Conservation (phyloP, 2,797 vertebrate species). For the Anguilla megastoma region DNA sequence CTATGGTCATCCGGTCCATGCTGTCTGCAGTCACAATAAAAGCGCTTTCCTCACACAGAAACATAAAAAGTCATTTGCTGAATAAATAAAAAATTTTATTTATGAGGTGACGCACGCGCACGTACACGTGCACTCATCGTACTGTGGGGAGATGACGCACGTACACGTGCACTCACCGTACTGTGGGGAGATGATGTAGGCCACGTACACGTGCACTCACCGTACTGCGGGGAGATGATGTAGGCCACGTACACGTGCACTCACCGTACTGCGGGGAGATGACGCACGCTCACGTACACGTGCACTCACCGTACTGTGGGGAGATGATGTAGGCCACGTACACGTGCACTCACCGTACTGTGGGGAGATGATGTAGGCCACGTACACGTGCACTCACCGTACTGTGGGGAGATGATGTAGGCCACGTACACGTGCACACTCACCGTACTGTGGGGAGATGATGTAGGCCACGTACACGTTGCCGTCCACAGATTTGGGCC, state of each 20-base stretch:
- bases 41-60: no score
- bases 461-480: constrained; percentile 79
- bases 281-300: constrained; percentile 58
- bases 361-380: not conserved
- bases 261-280: constrained; percentile 78
- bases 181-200: not conserved
- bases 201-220: constrained; percentile 58
- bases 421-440: constrained; percentile 60
- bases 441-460: constrained; percentile 78
- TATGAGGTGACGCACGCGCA: no score
- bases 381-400: constrained; percentile 66
- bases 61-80: no score
- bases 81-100: not conserved
- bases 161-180: constrained; percentile 72
- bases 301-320: constrained; percentile 71
- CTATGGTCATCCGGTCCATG: constrained; percentile 76
- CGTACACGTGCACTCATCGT: constrained; percentile 37
- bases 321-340: constrained; percentile 62
- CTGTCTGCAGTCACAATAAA: constrained; percentile 58
- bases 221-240: constrained; percentile 75
- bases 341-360: constrained; percentile 68
- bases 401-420: constrained; percentile 71
- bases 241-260: constrained; percentile 57
- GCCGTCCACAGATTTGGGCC: constrained; percentile 80
- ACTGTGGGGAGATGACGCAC: no score